Base-by-base conservation (phyloP, 2,113 vertebrate species). In the Melanerpes aurifrons region DNA sequence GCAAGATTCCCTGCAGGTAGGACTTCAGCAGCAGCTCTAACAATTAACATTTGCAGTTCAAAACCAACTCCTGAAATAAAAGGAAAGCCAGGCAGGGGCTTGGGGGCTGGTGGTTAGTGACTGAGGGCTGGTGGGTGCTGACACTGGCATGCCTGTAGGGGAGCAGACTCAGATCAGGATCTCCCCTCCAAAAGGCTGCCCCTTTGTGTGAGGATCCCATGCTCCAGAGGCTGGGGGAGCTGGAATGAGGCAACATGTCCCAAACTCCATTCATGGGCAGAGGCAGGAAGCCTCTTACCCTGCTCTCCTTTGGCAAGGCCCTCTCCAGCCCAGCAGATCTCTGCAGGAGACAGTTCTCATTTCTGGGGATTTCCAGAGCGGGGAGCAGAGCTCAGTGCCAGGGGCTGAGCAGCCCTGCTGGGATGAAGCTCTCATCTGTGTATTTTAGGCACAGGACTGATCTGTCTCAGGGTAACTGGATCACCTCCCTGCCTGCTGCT, bases 1-100 rank as follows among this genome's bases (percentile, higher is more conserved):
- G 67, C 66, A 43, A 91, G 96, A 97, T 88, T 91, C 94, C 94
- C 96, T 96, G 94, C 91, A 95, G 97, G 92, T 97, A 96, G 96
- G 95, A 66, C 93, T 87, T 5, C 43, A 87, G 15, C 50, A 62
- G 79, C 85, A 93, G 71, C 12, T 70, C 59, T 73, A 68, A 53
- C 72, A 31, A 82, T 78, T 4, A 83, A 68, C 47, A 14, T 74
- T 74, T 28, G 81, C 68, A 72, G 89, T 48, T 95, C 95, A 94
- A 81, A 82, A 53, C 70, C 57, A 15, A 20, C 75, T 54, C 7
- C 1, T 15, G 31, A 53, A 87, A 64, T 6, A 35, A 32, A 32
- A 83, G 79, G n/a, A 20, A 7, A 37, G 45, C 5, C 47, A 50
- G 56, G 47, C 53, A 17, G 56, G 37, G 43, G 69, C 21, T 35